A percentile compares a stretch with the other conserved stretches of the same genome.
Conservation (phyloP, 2,113 vertebrate genomes). For the Electrona antarctica region DNA sequence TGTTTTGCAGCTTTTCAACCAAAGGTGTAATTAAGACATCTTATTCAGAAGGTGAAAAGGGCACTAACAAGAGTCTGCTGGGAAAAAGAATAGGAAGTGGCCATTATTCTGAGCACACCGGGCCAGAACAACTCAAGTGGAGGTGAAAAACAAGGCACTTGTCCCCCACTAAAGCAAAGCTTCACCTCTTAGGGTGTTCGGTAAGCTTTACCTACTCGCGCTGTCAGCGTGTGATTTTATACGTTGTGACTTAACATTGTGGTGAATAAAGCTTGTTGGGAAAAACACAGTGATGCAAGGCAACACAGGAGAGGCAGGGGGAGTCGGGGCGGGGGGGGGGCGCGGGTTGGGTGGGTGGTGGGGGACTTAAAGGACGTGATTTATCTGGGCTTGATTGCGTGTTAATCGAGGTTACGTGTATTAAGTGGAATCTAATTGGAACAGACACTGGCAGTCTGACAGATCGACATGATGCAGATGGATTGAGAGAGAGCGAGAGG, state of each 20-base stretch:
- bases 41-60: conserved; percentile 70
- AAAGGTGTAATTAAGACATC: conserved; percentile 77
- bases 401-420: conserved; percentile 89
- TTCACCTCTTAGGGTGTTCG: conserved; percentile 32
- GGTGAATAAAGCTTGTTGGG: conserved; percentile 61
- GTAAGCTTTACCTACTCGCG: conserved; percentile 35
- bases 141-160: conserved; percentile 37
- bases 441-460: conserved; percentile 88
- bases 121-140: conserved; percentile 19
- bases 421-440: conserved; percentile 90
- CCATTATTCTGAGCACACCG: conserved; percentile 10
- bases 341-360: conserved; percentile 31
- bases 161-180: conserved; percentile 19
- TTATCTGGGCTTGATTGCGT: conserved; percentile 89
- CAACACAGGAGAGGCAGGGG: conserved; percentile 69
- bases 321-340: conserved; percentile 16
- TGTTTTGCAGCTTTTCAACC: conserved; percentile 74
- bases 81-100: conserved; percentile 45
- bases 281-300: conserved; percentile 80
- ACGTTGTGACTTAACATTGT: conserved; percentile 46
- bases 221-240: conserved; percentile 50
- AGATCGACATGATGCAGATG: conserved; percentile 89
- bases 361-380: conserved; percentile 85
- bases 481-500: conserved; percentile 75
- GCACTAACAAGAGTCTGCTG: conserved; percentile 55